Conservation (phyloP, 2,113 vertebrate genomes). For the Callocephalon fimbriatum region DNA sequence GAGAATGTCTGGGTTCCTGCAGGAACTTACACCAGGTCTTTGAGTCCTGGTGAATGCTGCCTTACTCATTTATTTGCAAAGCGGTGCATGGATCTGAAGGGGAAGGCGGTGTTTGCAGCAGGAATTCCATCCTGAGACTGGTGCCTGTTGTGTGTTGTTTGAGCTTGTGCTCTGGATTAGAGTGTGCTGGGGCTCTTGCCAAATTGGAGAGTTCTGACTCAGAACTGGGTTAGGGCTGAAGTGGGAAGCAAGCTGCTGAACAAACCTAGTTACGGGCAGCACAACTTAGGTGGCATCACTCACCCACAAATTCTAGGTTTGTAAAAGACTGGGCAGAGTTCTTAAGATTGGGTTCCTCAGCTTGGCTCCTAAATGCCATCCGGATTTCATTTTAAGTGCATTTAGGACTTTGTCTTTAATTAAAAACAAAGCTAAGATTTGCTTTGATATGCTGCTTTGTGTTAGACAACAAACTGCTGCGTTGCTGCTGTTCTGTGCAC, state of each 20-base stretch:
- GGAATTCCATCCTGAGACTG: neutral
- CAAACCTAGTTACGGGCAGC: neutral
- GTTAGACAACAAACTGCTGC: neutral
- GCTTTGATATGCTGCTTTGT: neutral
- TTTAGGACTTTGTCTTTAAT: neutral
- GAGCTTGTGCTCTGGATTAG: neutral
- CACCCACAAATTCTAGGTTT: neutral
- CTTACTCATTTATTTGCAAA: neutral
- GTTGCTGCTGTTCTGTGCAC: neutral
- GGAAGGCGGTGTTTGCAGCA: neutral
- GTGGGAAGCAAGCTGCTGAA: neutral
- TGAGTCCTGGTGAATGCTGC: neutral
- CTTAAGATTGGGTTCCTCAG: accelerated
- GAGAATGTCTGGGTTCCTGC: neutral
- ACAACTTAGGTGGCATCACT: neutral
- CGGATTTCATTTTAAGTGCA: neutral
- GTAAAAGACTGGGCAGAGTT: neutral
- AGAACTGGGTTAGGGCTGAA: neutral
- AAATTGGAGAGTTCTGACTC: neutral
- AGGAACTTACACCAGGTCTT: neutral
- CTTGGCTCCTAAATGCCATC: accelerated
- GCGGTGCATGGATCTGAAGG: neutral
- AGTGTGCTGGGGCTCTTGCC: neutral
- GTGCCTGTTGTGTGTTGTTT: accelerated
- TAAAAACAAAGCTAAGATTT: neutral